These are phyloP conservation scores for Caerostris extrusa DNA, from an alignment of 1,140 invertebrate species.

Conservation along the genomic window DNA sequence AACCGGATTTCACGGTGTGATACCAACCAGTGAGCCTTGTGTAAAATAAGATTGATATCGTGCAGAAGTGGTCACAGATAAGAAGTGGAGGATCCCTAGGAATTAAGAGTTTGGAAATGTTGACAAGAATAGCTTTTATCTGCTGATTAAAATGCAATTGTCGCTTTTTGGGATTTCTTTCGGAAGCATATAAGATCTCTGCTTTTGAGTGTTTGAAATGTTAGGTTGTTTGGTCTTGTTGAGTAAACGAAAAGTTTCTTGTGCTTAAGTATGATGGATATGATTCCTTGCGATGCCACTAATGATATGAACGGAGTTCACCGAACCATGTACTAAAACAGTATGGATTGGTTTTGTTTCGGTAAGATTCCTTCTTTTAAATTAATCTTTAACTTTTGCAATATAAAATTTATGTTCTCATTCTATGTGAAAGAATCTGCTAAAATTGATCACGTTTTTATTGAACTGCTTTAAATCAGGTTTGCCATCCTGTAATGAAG, in stretches of 20 bases:
- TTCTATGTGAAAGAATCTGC: too few relatives aligned
- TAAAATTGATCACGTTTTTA: too few relatives aligned
- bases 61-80: not conserved
- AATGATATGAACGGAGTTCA: constrained; percentile 57
- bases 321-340: constrained; percentile 55
- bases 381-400: too few relatives aligned
- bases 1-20: too few relatives aligned
- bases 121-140: not conserved
- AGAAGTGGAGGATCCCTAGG: not conserved
- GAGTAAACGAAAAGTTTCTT: not conserved
- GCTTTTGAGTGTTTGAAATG: not conserved
- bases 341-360: not conserved
- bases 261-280: not conserved
- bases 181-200: not conserved
- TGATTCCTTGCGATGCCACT: constrained; percentile 42
- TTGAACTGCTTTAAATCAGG: too few relatives aligned
- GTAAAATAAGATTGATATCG: not conserved
- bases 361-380: not conserved
- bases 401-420: too few relatives aligned
- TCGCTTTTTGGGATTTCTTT: not conserved
- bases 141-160: not conserved
- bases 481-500: too few relatives aligned
- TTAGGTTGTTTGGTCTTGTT: not conserved
- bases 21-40: not conserved
- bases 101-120: not conserved